Evolutionary conservation across 2,113 vertebrate genomes (phyloP).

Genomic region (Rhipidura dahli): DNA sequence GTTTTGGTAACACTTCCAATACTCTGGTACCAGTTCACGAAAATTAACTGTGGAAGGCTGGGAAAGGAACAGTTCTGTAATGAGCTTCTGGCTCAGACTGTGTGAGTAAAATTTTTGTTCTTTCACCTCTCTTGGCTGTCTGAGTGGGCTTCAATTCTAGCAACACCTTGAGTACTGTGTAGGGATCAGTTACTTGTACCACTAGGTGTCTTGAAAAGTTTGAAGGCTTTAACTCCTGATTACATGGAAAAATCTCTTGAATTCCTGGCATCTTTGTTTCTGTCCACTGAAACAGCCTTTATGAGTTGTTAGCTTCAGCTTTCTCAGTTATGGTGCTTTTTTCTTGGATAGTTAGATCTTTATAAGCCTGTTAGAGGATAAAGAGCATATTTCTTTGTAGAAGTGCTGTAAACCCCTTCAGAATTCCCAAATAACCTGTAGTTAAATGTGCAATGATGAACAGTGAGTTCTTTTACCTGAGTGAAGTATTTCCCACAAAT

Average conservation of each 20-base stretch:
- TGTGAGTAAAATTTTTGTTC: background rate
- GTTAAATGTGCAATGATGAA: background rate
- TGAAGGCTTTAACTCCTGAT: background rate
- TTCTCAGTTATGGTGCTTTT: background rate
- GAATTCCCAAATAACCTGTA: background rate
- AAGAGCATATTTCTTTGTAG: background rate
- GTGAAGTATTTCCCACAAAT: background rate
- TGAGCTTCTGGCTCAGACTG: background rate
- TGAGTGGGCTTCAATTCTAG: background rate
- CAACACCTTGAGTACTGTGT: fast-evolving
- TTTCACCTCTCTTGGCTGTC: background rate
- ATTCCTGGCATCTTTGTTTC: background rate
- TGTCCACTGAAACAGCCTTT: background rate
- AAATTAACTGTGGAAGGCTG: background rate
- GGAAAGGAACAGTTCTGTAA: background rate
- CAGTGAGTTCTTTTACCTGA: background rate
- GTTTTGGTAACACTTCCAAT: background rate
- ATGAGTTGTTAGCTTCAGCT: background rate
- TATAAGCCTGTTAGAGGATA: background rate
- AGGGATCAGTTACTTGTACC: background rate
- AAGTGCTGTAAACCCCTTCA: background rate
- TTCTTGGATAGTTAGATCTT: background rate
- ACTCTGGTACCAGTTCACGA: fast-evolving
- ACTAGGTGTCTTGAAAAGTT: background rate
- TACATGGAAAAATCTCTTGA: background rate